Evolutionary conservation across 2,797 vertebrate species (phyloP), one percentile per base, ranked within the genome.

Genomic region (Acanthornis magna): DNA sequence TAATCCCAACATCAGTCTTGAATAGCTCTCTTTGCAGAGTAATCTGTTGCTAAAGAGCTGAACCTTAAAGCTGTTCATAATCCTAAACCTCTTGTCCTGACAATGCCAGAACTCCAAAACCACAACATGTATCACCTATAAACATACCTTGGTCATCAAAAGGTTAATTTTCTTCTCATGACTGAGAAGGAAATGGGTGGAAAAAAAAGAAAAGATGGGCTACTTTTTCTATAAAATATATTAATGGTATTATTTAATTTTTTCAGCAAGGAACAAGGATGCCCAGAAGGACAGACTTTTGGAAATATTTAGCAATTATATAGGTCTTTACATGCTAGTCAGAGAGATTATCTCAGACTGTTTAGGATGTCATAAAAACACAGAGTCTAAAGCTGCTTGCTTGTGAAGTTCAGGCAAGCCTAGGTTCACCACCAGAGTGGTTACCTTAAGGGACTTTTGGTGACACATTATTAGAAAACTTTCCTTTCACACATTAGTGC

Each of bases 1-100:
- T 62, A 73, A 93, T 38, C 5, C 5, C n/a, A 27, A 18, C 18
- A 75, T 32, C 30, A 51, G 27, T 16, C 73, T 72, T 43, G 63
- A 75, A 58, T 22, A 90, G 36, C 42, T 82, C n/a, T 34, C 21
- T 94, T 78, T 91, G 42, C 50, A 74, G 61, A 77, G 29, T 78
- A 18, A 10, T 36, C 65, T 58, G 38, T 42, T 73, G 30, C 55
- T 79, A 14, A 83, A 73, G 18, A 60, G 21, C 53, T 77, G 68
- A 88, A 77, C 50, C 10, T 34, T 58, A 78, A 92, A 75, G 62
- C 30, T 73, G 13, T 25, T 81, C 7, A 47, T 36, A 68, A 84
- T 50, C 50, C 50, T 83, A 77, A 85, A 61, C 7, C 7, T 74
- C 34, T 55, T 70, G 19, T 34, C 45, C 29, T 34, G 13, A 61